phyloP scores from a whole-genome alignment of 2,888 invertebrate genomes.

The Pteria penguin region DNA sequence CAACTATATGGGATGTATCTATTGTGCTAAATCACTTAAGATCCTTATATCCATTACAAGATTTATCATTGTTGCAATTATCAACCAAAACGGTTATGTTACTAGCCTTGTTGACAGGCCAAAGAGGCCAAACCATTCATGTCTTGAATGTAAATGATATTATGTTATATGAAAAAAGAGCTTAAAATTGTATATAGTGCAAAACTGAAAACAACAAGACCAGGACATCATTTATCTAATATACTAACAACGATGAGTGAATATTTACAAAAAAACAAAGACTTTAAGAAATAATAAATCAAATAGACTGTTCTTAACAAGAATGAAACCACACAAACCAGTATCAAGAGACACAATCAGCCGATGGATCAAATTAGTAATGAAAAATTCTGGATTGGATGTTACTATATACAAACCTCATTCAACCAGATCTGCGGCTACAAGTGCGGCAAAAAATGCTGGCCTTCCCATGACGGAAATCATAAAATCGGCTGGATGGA shows the following conservation, averaged over 20 bases:
- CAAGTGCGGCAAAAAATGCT: slow-evolving; percentile 5
- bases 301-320: slow-evolving; percentile 2
- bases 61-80: not conserved
- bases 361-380: not conserved
- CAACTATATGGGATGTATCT: slow-evolving; percentile 3
- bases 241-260: not conserved
- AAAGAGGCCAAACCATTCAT: slow-evolving; percentile 10
- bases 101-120: slow-evolving; percentile 6
- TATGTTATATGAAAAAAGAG: not conserved
- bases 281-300: not conserved
- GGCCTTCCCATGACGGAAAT: not conserved
- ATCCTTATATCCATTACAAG: not conserved
- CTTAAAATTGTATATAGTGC: not conserved
- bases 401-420: not conserved
- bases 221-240: not conserved
- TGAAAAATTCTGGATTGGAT: not conserved
- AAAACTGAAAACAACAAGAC: not conserved
- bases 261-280: no score
- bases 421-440: not conserved
- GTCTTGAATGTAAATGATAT: not conserved
- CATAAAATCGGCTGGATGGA: not conserved
- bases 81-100: not conserved
- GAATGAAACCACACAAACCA: slow-evolving; percentile 1
- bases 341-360: not conserved
- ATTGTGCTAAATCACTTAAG: not conserved